Evolutionary conservation across 2,797 vertebrate species (phyloP), one percentile per base, ranked within the genome.

Genomic region (Sparidentex hasta): DNA sequence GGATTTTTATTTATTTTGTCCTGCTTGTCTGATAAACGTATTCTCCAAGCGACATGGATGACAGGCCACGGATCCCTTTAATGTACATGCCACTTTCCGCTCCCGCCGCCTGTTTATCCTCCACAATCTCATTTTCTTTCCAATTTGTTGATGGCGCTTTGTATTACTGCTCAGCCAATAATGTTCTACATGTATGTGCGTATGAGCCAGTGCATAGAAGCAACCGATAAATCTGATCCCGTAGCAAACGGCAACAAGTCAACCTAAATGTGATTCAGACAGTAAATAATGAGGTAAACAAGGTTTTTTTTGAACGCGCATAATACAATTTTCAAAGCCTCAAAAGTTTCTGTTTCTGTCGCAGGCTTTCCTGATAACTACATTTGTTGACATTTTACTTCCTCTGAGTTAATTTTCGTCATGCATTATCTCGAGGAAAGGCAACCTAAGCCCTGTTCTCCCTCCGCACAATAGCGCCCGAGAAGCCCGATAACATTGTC

Each of bases 401-500:
- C 68, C 71, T 65, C 62, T 55, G 66, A 61, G 74, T 82, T 85
- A 76, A 86, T 88, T 87, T 79, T 73, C 74, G 48, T 27, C 65
- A 27, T 20, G 29, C 56, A 65, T 84, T 87, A 88, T 91, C 82
- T 87, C 16, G 44, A 50, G 27, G 27, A 66, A 71, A 74, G 63
- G 67, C 81, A 82, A 78, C 75, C 69, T 66, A 81, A 84, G 77
- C 72, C 46, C 38, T 65, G 55, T 69, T 70, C 70, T 71, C 55
- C 70, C 65, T 71, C 51, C 47, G 13, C 81, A 79, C 83, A 76
- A 62, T 38, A 51, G 38, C 66, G 54, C 63, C 74, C 27, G 29
- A 47, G 67, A 29, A 52, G 33, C 38, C 65, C 63, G 85, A 88
- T 89, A 85, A 85, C 84, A 72, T 80, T 86, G 88, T 86, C 77